Evolutionary conservation across 2,888 invertebrate genomes (phyloP).

Genomic region (Chymomyza fuscimana): DNA sequence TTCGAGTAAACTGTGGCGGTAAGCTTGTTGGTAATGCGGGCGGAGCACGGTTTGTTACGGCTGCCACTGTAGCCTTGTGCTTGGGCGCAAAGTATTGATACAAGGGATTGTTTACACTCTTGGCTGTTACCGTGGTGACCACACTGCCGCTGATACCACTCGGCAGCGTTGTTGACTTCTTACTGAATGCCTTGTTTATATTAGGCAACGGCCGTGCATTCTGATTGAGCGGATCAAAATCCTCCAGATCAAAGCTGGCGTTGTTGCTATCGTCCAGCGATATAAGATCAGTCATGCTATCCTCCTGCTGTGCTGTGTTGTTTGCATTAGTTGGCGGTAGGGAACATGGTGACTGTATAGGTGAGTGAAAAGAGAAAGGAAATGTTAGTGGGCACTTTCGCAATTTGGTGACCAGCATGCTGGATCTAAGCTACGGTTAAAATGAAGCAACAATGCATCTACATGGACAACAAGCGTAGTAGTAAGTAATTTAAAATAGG

Average conservation of each 20-base stretch:
- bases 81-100: slow-evolving; percentile 81
- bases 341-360: slow-evolving; percentile 64
- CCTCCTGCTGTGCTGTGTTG: slow-evolving; percentile 67
- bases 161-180: slow-evolving; percentile 77
- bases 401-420: slow-evolving; percentile 20
- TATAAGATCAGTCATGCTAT: slow-evolving; percentile 83
- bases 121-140: slow-evolving; percentile 20
- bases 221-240: slow-evolving; percentile 84
- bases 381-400: slow-evolving; percentile 15
- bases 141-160: slow-evolving; percentile 54
- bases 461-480: background rate
- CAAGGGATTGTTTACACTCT: slow-evolving; percentile 79
- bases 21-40: slow-evolving; percentile 48
- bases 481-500: background rate
- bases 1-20: slow-evolving; percentile 58
- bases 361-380: slow-evolving; percentile 20
- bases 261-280: slow-evolving; percentile 85
- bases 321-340: slow-evolving; percentile 46
- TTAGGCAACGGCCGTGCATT: slow-evolving; percentile 80
- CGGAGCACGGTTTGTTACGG: slow-evolving; percentile 51
- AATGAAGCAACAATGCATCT: slow-evolving; percentile 10
- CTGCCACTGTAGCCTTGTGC: slow-evolving; percentile 63
- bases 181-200: slow-evolving; percentile 40
- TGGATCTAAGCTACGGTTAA: background rate
- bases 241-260: slow-evolving; percentile 82